Percentiles rank a stretch among this genome's conserved stretches.
These are phyloP conservation scores for Cotesia chilonis DNA, from an alignment of 1,140 invertebrate genomes.

Conservation along the genomic window DNA sequence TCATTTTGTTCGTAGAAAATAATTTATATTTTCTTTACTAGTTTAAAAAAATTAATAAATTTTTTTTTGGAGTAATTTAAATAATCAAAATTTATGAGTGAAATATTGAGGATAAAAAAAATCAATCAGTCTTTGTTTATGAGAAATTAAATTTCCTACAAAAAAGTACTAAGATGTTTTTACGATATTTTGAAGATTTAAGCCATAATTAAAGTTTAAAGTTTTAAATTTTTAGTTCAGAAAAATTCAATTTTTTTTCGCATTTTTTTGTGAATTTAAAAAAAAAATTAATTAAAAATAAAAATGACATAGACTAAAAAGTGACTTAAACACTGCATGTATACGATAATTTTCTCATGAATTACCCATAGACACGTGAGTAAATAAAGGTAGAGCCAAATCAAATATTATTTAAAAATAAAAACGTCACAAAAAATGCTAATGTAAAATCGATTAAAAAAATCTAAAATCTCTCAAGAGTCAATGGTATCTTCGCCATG, in stretches of 20 bases:
- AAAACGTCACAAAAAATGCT: slow-evolving; percentile 35
- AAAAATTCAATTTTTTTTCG: too few relatives aligned
- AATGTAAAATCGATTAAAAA: slow-evolving; percentile 24
- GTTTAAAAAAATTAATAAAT: too few relatives aligned
- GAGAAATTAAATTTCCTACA: too few relatives aligned
- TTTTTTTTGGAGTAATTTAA: too few relatives aligned
- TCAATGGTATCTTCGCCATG: slow-evolving; percentile 23
- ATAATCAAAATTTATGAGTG: too few relatives aligned
- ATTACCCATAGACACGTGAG: slow-evolving; percentile 34
- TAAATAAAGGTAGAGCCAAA: slow-evolving; percentile 39
- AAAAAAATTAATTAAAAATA: slow-evolving; percentile 1
- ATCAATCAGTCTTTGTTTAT: too few relatives aligned
- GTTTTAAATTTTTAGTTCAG: too few relatives aligned
- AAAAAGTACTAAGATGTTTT: too few relatives aligned
- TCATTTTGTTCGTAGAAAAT: neutral
- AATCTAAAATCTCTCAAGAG: slow-evolving; percentile 1
- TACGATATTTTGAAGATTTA: too few relatives aligned
- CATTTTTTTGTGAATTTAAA: neutral
- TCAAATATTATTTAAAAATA: slow-evolving; percentile 43
- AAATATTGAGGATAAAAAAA: too few relatives aligned
- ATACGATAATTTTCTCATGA: slow-evolving; percentile 27
- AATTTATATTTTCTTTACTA: neutral
- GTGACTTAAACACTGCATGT: neutral
- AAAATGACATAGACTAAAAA: slow-evolving; percentile 6
- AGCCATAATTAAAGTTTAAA: too few relatives aligned